Evolutionary conservation across 2,113 vertebrate genomes (phyloP).

Genomic region (Dinomys branickii): DNA sequence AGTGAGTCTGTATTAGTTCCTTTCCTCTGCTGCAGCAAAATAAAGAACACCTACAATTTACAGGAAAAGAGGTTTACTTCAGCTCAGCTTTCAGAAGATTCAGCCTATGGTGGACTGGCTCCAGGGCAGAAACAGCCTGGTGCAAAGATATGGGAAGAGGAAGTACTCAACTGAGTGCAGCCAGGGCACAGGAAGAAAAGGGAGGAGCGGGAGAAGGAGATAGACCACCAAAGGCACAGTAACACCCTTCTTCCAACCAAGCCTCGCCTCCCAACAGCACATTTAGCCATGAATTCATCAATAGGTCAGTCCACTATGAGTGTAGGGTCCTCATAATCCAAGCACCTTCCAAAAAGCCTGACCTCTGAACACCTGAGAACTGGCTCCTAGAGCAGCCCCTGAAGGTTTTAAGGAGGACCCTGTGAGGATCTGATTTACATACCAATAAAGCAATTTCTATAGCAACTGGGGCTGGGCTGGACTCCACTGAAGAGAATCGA

Average conservation of each 20-base stretch:
- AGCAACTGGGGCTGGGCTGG: neutral
- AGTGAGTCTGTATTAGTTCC: neutral
- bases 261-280: neutral
- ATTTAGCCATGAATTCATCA: neutral
- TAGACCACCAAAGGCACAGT: neutral
- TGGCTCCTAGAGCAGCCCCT: neutral
- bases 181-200: neutral
- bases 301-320: neutral
- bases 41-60: neutral
- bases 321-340: neutral
- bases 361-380: neutral
- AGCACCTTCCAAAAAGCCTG: neutral
- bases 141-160: neutral
- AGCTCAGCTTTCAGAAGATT: neutral
- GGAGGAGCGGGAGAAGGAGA: neutral
- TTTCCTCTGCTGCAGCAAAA: neutral
- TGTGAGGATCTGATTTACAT: neutral
- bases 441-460: neutral
- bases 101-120: neutral
- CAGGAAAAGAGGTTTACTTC: neutral
- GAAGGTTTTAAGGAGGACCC: neutral
- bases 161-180: neutral
- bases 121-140: neutral
- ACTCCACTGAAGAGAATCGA: neutral
- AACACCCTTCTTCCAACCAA: neutral